These are phyloP conservation scores for Proterorhinus semilunaris DNA, from an alignment of 2,113 vertebrate genomes.

Conservation along the genomic window DNA sequence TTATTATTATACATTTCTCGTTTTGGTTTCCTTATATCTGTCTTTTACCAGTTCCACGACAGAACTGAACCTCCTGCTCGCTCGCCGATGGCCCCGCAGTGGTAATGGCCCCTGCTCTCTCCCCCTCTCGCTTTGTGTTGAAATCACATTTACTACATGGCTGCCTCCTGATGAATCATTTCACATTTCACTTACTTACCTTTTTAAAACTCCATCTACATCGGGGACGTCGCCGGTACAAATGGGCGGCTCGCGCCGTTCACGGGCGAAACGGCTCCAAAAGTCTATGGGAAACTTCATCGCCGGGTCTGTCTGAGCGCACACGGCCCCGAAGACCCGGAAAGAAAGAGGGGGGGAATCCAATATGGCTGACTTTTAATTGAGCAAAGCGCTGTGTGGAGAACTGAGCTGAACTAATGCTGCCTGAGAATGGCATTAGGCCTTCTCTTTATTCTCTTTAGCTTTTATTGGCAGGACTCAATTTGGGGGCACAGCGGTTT, in stretches of 20 bases:
- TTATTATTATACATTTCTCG: too few relatives aligned
- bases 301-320: constrained; percentile 59
- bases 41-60: too few relatives aligned
- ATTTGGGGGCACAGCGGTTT: neutral
- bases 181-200: constrained; percentile 75
- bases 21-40: too few relatives aligned
- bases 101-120: too few relatives aligned
- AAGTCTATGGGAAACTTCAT: constrained; percentile 66
- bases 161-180: constrained; percentile 71
- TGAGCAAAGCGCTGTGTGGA: constrained; percentile 67
- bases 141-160: constrained; percentile 73
- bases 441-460: constrained; percentile 30
- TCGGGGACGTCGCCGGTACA: constrained; percentile 61
- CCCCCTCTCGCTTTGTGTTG: constrained; percentile 10
- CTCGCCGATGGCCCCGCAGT: too few relatives aligned
- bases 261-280: constrained; percentile 46
- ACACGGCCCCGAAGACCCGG: constrained; percentile 45
- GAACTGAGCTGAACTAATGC: constrained; percentile 69
- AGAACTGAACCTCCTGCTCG: too few relatives aligned
- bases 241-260: constrained; percentile 60
- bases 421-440: constrained; percentile 63
- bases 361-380: constrained; percentile 70
- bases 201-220: constrained; percentile 74
- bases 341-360: constrained; percentile 42
- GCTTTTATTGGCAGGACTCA: constrained; percentile 60